Evolutionary conservation across 2,888 invertebrate genomes (phyloP), one percentile per base, ranked within the genome.

Genomic region (Pteria penguin): DNA sequence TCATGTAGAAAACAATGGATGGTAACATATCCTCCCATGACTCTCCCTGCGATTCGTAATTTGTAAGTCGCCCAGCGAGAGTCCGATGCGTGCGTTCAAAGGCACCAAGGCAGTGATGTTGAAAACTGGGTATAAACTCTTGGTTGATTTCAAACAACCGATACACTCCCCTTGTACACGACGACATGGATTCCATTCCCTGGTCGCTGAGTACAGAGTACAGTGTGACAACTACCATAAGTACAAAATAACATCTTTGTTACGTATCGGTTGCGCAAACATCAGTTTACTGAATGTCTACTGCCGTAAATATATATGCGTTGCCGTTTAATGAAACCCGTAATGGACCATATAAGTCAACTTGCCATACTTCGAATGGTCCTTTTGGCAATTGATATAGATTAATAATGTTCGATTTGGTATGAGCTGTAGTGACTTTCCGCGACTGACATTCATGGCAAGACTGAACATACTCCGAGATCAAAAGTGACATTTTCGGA

Each of bases 121-220:
- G 57, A 22, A 14, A 57, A 57, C 57, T 14, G 5, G 24, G 57
- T 4, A 22, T 57, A 57, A 57, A 57, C n/a, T 57, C 57, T 22
- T 57, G 8, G 57, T 57, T 57, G 14, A 36, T 36, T 5, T 36
- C 45, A 14, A 57, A 22, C 5, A 14, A n/a, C 5, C 57, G 57
- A 8, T 5, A 57, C 11, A 57, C 57, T 57, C n/a, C 57, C n/a
- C 57, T 57, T 4, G 57, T 57, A 57, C 57, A 57, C 57, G n/a
- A n/a, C 22, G 57, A 57, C 57, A 57, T 57, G n/a, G n/a, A 57
- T 5, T 57, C 57, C n/a, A 22, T 57, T 22, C 57, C 57, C n/a
- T 57, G 8, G n/a, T 57, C 57, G n/a, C 57, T 57, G 11, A 57
- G n/a, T 57, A n/a, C n/a, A n/a, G n/a, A n/a, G n/a, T n/a, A 57